A percentile compares a stretch with the other conserved stretches of the same genome.
phyloP scores from a whole-genome alignment of 1,140 invertebrate species.

The Battus philenor region DNA sequence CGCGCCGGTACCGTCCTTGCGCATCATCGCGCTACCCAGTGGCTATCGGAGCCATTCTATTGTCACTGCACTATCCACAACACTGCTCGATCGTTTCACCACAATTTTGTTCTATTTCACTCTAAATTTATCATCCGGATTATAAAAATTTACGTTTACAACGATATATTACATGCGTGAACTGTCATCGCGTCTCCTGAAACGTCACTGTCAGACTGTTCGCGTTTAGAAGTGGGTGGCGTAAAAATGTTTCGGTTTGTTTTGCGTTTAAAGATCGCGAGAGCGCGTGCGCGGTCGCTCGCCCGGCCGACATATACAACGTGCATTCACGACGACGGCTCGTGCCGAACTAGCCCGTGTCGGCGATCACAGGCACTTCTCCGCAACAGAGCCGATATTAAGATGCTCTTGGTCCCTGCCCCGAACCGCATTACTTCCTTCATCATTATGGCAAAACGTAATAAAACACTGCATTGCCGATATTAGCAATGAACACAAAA shows the following conservation, averaged over 20 bases:
- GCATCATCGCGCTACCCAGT: slow-evolving; percentile 56
- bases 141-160: slow-evolving; percentile 37
- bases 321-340: slow-evolving; percentile 83
- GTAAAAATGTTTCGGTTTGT: slow-evolving; percentile 38
- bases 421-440: slow-evolving; percentile 31
- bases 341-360: slow-evolving; percentile 81
- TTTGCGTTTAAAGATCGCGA: slow-evolving; percentile 82
- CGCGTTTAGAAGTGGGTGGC: slow-evolving; percentile 44
- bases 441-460: slow-evolving; percentile 10
- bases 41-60: slow-evolving; percentile 38
- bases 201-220: slow-evolving; percentile 66
- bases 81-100: slow-evolving; percentile 40
- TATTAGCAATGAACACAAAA: slow-evolving; percentile 8
- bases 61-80: slow-evolving; percentile 30
- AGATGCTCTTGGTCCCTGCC: slow-evolving; percentile 28
- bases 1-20: slow-evolving; percentile 41
- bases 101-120: slow-evolving; percentile 28
- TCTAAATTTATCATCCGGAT: slow-evolving; percentile 44
- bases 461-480: slow-evolving; percentile 14
- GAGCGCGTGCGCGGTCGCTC: slow-evolving; percentile 81
- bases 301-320: slow-evolving; percentile 35
- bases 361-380: slow-evolving; percentile 73
- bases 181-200: slow-evolving; percentile 46
- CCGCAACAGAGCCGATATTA: slow-evolving; percentile 20
- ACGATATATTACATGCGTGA: slow-evolving; percentile 36